Conservation (phyloP, 2,113 vertebrate species). For the Hoplias malabaricus region DNA sequence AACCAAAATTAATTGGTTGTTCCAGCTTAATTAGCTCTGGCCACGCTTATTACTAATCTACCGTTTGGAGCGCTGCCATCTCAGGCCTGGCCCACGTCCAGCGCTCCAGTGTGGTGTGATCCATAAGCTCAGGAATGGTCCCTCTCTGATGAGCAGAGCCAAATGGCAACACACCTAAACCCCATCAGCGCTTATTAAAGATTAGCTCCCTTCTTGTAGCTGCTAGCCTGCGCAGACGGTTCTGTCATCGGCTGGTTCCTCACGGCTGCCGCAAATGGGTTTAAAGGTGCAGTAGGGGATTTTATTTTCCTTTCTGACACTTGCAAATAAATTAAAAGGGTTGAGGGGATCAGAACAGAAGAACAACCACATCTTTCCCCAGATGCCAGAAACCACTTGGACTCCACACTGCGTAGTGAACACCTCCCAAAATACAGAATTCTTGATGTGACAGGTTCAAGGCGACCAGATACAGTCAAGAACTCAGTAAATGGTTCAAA, state of each 20-base stretch:
- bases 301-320: too few relatives aligned
- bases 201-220: constrained; percentile 72
- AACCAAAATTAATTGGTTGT: constrained; percentile 76
- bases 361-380: too few relatives aligned
- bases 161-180: constrained; percentile 48
- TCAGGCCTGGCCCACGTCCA: constrained; percentile 68
- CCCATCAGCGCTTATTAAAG: constrained; percentile 75
- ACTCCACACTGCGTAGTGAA: too few relatives aligned
- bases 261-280: constrained; percentile 74
- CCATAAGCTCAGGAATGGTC: constrained; percentile 59
- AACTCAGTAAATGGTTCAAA: too few relatives aligned
- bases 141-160: constrained; percentile 42
- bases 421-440: too few relatives aligned
- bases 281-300: too few relatives aligned
- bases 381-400: too few relatives aligned
- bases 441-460: too few relatives aligned
- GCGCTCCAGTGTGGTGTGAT: constrained; percentile 60
- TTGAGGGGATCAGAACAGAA: too few relatives aligned
- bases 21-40: constrained; percentile 74
- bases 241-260: constrained; percentile 72
- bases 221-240: constrained; percentile 63
- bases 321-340: too few relatives aligned
- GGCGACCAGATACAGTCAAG: too few relatives aligned
- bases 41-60: constrained; percentile 78
- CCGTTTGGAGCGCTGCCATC: constrained; percentile 68